Conservation (phyloP, 1,140 invertebrate genomes). For the Ylistrum balloti region DNA sequence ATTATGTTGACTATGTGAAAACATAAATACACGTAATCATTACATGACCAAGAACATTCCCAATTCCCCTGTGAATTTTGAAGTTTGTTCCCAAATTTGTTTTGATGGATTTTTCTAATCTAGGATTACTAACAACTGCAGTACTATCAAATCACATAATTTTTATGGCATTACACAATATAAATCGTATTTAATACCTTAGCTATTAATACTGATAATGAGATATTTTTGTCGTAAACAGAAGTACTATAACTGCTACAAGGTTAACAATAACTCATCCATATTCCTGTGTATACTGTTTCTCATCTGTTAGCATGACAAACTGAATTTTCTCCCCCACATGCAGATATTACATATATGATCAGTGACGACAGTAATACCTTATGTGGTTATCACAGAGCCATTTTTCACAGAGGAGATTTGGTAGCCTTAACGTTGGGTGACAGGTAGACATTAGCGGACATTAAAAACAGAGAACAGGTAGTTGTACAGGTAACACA, state of each 20-base stretch:
- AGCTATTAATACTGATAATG: too few species aligned
- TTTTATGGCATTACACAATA: neutral
- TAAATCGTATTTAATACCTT: neutral
- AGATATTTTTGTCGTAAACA: too few species aligned
- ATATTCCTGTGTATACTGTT: neutral
- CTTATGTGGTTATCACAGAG: neutral
- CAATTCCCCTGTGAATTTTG: too few species aligned
- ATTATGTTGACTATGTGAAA: too few species aligned
- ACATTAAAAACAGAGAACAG: neutral
- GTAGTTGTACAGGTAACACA: conserved; percentile 27
- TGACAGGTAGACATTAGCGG: neutral
- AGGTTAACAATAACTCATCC: too few species aligned
- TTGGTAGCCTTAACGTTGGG: conserved; percentile 12
- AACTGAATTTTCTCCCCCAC: neutral
- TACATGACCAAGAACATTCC: too few species aligned
- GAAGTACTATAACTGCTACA: too few species aligned
- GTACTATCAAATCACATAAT: neutral
- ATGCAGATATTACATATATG: neutral
- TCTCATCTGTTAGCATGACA: neutral
- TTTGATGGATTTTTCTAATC: neutral
- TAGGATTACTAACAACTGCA: neutral
- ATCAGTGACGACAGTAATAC: neutral
- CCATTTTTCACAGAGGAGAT: conserved; percentile 10
- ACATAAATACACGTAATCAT: too few species aligned
- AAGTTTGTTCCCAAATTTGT: neutral